Base-by-base conservation (phyloP, 1,140 invertebrate species). In the Kradibia gibbosae region DNA sequence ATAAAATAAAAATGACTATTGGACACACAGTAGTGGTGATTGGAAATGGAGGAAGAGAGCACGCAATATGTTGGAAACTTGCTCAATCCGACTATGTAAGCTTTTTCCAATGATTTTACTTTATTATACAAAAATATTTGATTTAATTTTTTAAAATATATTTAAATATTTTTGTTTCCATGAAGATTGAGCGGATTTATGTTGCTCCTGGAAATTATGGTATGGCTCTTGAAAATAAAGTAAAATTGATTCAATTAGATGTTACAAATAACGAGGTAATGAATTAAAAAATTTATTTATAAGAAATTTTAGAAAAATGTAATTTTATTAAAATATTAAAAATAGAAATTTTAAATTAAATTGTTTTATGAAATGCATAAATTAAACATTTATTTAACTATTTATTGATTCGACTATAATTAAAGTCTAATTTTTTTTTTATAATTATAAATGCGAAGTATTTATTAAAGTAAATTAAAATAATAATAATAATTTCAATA, bases 1-100 rank as follows among this genome's bases (percentile, higher is more conserved):
- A 53, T 8, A 17, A 53, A 11, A 8, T 62, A 84, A 83, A 81
- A 75, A 88, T 84, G 82, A 78, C 57, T 87, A 73, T n/a, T 45
- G 53, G 78, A 31, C 50, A 83, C 25, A 86, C 83, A 10, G 83
- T 99, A 77, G 91, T 99, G 71, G 94, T 99, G 11, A 94, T 99
- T 87, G 98, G 98, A 22, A 93, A 94, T 89, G 98, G 98, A 53
- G 98, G 97, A n/a, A 93, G 98, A 84, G 98, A 99, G 92, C 97
- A 99, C 93, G 97, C 97, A 17, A 93, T 99, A 84, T 94, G 94
- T 84, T 99, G 97, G 97, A 98, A 98, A 91, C 88, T 99, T 11
- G 91, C 96, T 1, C 94, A 98, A 88, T 98, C 97, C 62, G 86
- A 92, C 15, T 87, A 93, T 82, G 93, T 93, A 87, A 88, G 84